Evolutionary conservation across 2,888 invertebrate species (phyloP), one percentile per base, ranked within the genome.

Genomic region (Tubulanus polymorphus): DNA sequence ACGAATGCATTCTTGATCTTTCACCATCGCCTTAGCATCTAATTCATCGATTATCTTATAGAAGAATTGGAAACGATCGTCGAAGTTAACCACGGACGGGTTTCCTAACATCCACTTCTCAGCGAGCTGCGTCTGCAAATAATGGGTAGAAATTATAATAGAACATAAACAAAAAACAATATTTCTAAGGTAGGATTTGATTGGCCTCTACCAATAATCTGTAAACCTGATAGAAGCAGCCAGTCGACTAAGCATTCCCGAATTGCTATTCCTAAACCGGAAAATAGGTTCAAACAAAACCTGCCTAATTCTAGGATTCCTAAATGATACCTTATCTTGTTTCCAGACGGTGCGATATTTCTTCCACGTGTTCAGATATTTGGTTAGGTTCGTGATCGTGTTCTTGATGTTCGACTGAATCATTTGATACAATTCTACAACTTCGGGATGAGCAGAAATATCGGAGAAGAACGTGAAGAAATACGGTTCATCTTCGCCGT

Each of bases 41-140:
- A 91, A 79, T 61, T 88, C 88, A 2, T 85, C 81, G 20, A 89
- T 85, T 6, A 90, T 86, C 62, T 87, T 86, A 66, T 87, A 86
- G 77, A 91, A 93, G 76, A 88, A 90, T 75, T 87, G 86, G 69
- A 94, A 88, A 74, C 89, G 89, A 67, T 91, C 89, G 69, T 93
- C 91, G 76, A 88, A 91, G 60, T 85, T 84, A 37, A 83, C 80
- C 5, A 89, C 81, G 3, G 84, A 82, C 5, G 85, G 84, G 62
- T 83, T 83, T 60, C 85, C 87, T 47, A 84, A 82, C 1, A 89
- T 83, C 81, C 91, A 93, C 72, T 88, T 88, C 65, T 90, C 88
- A 65, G 90, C 89, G 1, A 10, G 84, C 78, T 53, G 72, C 70
- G 77, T 79, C 69, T 32, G 59, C 58, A 30, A 23, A 45, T 47